These are phyloP conservation scores for Noctua janthina DNA, from an alignment of 2,888 invertebrate genomes.

Conservation along the genomic window DNA sequence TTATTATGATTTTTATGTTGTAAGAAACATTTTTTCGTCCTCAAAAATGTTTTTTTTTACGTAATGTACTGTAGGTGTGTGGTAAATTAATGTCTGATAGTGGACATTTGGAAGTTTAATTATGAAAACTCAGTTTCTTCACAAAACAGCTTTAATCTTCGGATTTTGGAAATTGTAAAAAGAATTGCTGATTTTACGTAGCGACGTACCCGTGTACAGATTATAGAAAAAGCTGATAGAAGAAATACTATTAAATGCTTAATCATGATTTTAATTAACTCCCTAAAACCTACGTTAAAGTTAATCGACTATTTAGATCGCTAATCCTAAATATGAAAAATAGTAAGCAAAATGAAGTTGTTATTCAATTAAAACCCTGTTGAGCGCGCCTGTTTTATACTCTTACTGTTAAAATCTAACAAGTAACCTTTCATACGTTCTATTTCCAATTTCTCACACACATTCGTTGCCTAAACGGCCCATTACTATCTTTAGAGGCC, in stretches of 20 bases:
- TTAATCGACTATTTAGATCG: slow-evolving; percentile 6
- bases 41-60: neutral
- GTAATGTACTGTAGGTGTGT: too few relatives aligned
- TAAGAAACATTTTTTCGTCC: neutral
- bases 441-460: slow-evolving; percentile 7
- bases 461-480: neutral
- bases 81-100: too few relatives aligned
- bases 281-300: neutral
- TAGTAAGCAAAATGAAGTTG: neutral
- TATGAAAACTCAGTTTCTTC: too few relatives aligned
- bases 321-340: neutral
- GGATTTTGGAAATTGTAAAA: too few relatives aligned
- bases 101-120: too few relatives aligned
- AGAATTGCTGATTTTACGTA: too few relatives aligned
- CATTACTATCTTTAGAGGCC: slow-evolving; percentile 14
- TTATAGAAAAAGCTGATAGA: neutral
- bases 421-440: neutral
- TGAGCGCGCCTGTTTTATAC: too few relatives aligned
- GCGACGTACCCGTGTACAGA: too few relatives aligned
- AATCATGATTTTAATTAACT: slow-evolving; percentile 10
- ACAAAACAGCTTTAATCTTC: too few relatives aligned
- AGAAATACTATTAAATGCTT: neutral
- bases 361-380: neutral
- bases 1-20: neutral
- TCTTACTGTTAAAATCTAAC: neutral